Evolutionary conservation across 1,140 invertebrate species (phyloP).

Genomic region (Drosophila mojavensis): DNA sequence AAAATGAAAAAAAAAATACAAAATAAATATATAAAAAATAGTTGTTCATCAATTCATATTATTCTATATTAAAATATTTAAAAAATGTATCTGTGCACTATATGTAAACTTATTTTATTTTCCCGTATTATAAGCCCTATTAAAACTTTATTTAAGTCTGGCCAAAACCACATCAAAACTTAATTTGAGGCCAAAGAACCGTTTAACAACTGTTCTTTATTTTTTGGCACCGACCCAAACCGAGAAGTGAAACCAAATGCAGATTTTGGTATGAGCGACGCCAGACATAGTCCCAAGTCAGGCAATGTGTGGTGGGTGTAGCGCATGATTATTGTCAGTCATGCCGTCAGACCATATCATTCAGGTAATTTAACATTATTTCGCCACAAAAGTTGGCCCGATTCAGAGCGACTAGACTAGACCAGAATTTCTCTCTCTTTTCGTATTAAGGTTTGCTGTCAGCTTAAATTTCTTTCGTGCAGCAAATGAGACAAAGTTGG

Average conservation of each 20-base stretch:
- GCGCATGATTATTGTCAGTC: conserved; percentile 27
- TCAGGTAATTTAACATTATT: conserved; percentile 48
- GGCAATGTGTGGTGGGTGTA: conserved; percentile 33
- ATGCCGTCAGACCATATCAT: conserved; percentile 32
- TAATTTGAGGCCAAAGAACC: conserved; percentile 11
- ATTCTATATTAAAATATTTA: too few species aligned
- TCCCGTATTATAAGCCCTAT: not conserved
- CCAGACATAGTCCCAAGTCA: conserved; percentile 5
- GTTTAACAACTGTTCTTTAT: conserved; percentile 20
- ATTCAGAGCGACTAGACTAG: not conserved
- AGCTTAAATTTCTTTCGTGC: conserved; percentile 45
- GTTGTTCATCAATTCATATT: too few species aligned
- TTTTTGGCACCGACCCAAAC: conserved; percentile 49
- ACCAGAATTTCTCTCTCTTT: not conserved
- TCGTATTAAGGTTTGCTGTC: conserved; percentile 9
- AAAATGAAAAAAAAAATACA: too few species aligned
- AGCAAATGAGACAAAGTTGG: conserved; percentile 40
- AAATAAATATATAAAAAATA: too few species aligned
- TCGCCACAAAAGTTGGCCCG: conserved; percentile 38
- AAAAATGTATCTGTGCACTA: too few species aligned
- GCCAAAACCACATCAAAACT: conserved; percentile 20
- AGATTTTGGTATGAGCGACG: not conserved
- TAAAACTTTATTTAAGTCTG: conserved; percentile 33
- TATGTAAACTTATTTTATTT: not conserved
- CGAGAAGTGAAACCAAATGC: conserved; percentile 30